Percentiles rank a stretch among this genome's conserved stretches.
Conservation (phyloP, 2,797 vertebrate species). For the Chelmon rostratus region DNA sequence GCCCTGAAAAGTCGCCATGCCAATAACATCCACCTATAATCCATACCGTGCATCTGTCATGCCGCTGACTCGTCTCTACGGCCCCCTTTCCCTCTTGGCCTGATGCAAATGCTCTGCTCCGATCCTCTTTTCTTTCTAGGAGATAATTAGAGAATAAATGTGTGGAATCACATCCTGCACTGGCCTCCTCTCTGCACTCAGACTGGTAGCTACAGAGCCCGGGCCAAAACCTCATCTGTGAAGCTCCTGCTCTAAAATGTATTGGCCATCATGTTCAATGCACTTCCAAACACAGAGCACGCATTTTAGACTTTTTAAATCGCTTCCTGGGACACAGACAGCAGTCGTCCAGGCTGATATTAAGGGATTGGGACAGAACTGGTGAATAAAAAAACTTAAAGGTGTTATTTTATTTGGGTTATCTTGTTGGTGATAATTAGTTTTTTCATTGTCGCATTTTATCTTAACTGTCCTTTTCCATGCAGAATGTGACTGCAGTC, state of each 20-base stretch:
- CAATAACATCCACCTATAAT: not conserved
- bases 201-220: not conserved
- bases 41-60: not conserved
- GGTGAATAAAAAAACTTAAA: not conserved
- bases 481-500: not conserved
- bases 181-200: not conserved
- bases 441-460: not conserved
- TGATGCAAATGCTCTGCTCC: conserved; percentile 21
- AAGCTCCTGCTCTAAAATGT: not conserved
- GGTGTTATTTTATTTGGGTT: not conserved
- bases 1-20: not conserved
- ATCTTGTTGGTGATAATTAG: not conserved
- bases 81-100: not conserved
- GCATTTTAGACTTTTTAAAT: not conserved
- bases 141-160: conserved; percentile 41
- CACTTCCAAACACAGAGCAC: not conserved
- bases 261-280: conserved; percentile 6
- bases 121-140: conserved; percentile 12
- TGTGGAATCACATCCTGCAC: conserved; percentile 6
- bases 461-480: not conserved
- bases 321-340: not conserved
- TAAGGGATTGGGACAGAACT: not conserved
- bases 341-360: not conserved
- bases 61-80: not conserved
- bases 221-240: not conserved